Base-by-base conservation (phyloP, 1,140 invertebrate genomes). In the Zaprionus ornatus region DNA sequence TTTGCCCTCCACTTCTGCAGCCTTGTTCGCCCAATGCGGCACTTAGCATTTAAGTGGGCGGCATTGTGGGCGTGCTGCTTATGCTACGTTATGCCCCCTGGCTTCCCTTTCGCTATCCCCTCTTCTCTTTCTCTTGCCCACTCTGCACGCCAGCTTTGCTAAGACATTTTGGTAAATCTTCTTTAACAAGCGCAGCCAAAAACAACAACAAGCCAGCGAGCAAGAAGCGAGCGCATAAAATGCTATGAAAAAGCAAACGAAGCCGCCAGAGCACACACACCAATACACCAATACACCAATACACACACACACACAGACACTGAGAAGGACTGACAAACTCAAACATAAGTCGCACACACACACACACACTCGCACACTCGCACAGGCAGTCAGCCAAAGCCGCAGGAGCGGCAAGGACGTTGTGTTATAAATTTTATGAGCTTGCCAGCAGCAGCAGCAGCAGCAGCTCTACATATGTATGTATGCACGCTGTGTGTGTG, bases 401-500 rank as follows among this genome's bases (percentile, higher is more conserved):
- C 85, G 75, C 85, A 90, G 88, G 85, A 77, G 79, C 81, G 85
- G 86, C 85, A 88, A 88, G 85, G 85, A 88, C 85, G 85, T 88
- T 88, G 85, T 84, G 81, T 88, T 88, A 88, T 88, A 88, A 88
- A 88, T 90, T 88, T 88, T 88, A 88, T 88, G 85, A 88, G 85
- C 85, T 90, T 88, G 84, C 84, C 84, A 88, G 82, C 81, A 84
- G 29, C 29, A 32, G 82, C 81, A 84, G 29, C 29, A 32, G 77
- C 82, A 86, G 61, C 60, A 77, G 68, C 59, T 78, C 48, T 74
- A 68, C 48, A 65, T 78, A 50, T 59, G 50, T 67, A 45, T 67
- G 40, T 61, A 7, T 76, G 37, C 60, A 21, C 42, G 10, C 62
- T 56, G 50, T 64, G 56, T 69, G 52, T 45, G 5, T 45, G 4